Evolutionary conservation across 2,888 invertebrate species (phyloP).

Genomic region (Onthophagus sagittarius): DNA sequence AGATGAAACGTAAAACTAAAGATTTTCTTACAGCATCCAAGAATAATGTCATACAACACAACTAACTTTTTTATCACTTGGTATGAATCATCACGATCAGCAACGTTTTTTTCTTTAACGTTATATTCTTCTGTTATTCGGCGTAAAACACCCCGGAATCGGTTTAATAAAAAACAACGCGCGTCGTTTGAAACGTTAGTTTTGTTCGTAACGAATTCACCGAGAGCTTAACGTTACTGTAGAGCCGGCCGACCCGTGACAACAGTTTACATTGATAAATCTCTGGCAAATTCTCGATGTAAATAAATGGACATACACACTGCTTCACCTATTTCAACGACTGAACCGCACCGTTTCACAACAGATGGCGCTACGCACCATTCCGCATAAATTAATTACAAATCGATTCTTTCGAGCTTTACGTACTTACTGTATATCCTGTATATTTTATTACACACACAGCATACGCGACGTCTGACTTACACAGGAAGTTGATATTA

Average conservation of each 20-base stretch:
- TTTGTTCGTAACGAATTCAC: background rate
- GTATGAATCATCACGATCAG: conserved; percentile 3
- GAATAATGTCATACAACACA: conserved; percentile 4
- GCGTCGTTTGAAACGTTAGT: background rate
- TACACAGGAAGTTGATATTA: too few relatives aligned
- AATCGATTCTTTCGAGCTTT: background rate
- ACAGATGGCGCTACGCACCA: conserved; percentile 4
- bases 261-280: conserved; percentile 10
- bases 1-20: background rate
- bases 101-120: background rate
- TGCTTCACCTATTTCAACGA: conserved; percentile 8
- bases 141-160: background rate
- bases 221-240: background rate
- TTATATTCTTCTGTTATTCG: background rate
- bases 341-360: background rate
- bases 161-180: background rate
- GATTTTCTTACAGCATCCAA: background rate
- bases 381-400: conserved; percentile 3
- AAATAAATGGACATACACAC: conserved; percentile 3
- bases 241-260: conserved; percentile 3
- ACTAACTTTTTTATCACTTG: conserved; percentile 4
- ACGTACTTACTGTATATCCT: background rate
- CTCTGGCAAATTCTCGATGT: conserved; percentile 3
- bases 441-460: too few relatives aligned
- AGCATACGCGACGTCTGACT: too few relatives aligned